Base-by-base conservation (phyloP, 2,113 vertebrate genomes). In the Zapus hudsonius region DNA sequence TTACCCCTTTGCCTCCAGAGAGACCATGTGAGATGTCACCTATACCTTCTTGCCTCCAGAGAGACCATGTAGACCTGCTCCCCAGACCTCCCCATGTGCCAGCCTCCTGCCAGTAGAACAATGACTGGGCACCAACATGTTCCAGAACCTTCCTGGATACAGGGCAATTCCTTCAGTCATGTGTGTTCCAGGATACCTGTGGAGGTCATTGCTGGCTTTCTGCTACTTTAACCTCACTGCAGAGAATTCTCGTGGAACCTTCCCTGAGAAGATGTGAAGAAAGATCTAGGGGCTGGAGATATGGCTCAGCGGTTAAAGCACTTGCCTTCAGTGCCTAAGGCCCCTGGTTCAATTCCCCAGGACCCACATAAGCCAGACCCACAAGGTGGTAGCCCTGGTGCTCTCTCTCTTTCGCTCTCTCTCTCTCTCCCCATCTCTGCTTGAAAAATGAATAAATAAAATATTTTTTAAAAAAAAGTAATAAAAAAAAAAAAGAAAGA, bases 151-250 rank as follows among this genome's bases (percentile, higher is more conserved):
- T 29, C 25, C 19, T n/a, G 70, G n/a, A 44, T 42, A 0, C 6
- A 3, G 57, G 12, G 1, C 7, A 9, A 31, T 40, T 66, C 3
- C 36, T 1, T 0, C 23, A 15, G 40, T 25, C 0, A 5, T 1
- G 9, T 3, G 19, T 12, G 0, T 31, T 20, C 29, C 4, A 0
- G 0, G 40, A 44, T 16, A 31, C 22, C 0, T 0, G 1, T 67
- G 19, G 13, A 36, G 5, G 33, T 20, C 9, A 1, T 25, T 25
- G 38, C 3, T 55, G 9, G 1, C 40, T 44, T 91, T 63, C 64
- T 3, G 13, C 23, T 20, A 7, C 69, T 67, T 42, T 33, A 23
- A 66, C 3, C 9, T 75, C 72, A 20, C 8, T 22, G 42, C 22
- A 1, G 33, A 1, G 23, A 66, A n/a, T 61, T 16, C 78, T 59